Evolutionary conservation across 1,140 invertebrate genomes (phyloP), one percentile per base, ranked within the genome.

Genomic region (Cataglyphis hispanica): DNA sequence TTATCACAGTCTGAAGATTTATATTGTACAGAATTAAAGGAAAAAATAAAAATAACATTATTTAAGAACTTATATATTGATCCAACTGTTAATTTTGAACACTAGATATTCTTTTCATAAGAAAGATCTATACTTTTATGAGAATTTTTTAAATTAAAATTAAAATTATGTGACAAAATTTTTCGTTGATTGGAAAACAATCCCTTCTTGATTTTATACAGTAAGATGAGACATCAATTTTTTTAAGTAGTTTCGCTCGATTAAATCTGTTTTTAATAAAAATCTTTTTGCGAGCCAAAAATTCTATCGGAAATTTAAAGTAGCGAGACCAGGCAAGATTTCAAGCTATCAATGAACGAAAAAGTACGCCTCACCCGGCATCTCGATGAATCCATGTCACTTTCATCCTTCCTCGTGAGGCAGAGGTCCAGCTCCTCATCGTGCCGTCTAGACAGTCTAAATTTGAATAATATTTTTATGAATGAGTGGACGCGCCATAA

Each of bases 381-480:
- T 75, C 53, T 40, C 53, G 60, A 72, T 76, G 61, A 46, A 50
- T 76, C 46, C 25, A n/a, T n/a, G 60, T 50, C 40, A 50, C 31
- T 66, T 76, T 50, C 61, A 4, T 53, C 1, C 37, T 67, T 56
- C 31, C 40, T 60, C 83, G 46, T 53, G 46, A 72, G 53, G 16
- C 46, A 50, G 66, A 27, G 46, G 13, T 70, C 31, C 78, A 66
- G 46, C 76, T 67, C 77, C 80, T 83, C 64, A 86, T 87, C 83
- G 80, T 85, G 67, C 84, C 87, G 93, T 93, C 93, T 93, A 92
- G 93, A 93, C 93, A 89, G 92, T 94, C 92, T 93, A 93, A 95
- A 95, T 95, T 94, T 95, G 93, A 95, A 95, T 94, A 94, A 94
- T 95, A 95, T 94, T 95, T 94, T 95, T 94, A 95, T 94, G 94